phyloP scores from a whole-genome alignment of 2,888 invertebrate genomes.

The Bruchidius siliquastri region DNA sequence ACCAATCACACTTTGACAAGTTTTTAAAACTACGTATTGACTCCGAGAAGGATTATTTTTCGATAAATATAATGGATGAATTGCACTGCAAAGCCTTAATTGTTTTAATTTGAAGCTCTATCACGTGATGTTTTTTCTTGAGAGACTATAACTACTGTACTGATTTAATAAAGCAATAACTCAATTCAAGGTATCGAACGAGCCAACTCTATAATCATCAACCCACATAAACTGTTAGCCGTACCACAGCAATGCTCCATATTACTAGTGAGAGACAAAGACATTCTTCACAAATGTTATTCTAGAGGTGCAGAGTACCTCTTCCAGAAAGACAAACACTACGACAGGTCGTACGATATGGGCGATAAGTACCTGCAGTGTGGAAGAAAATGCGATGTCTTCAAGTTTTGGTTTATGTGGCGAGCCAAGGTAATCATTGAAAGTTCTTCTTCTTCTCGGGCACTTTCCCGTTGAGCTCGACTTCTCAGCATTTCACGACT shows the following conservation, averaged over 20 bases:
- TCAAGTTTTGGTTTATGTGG: slow-evolving; percentile 71
- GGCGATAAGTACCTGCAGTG: slow-evolving; percentile 65
- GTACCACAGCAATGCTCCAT: slow-evolving; percentile 56
- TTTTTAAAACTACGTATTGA: no score
- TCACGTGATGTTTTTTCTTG: no score
- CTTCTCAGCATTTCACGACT: no score
- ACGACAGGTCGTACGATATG: slow-evolving; percentile 50
- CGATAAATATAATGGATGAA: no score
- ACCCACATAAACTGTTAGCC: slow-evolving; percentile 59
- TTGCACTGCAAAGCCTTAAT: no score
- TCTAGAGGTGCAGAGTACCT: slow-evolving; percentile 52
- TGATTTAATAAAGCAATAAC: no score
- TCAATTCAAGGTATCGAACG: slow-evolving; percentile 51
- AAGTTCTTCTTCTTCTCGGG: no score
- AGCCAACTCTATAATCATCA: slow-evolving; percentile 57
- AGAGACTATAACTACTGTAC: no score
- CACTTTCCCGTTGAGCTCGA: no score
- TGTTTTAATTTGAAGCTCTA: no score
- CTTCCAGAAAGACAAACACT: slow-evolving; percentile 56
- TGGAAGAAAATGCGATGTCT: slow-evolving; percentile 64
- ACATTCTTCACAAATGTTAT: slow-evolving; percentile 48
- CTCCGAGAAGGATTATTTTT: no score
- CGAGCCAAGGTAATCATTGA: slow-evolving; percentile 54
- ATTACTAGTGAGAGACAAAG: slow-evolving; percentile 45
- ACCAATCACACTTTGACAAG: no score